Evolutionary conservation across 2,113 vertebrate species (phyloP), one percentile per base, ranked within the genome.

Genomic region (Stercorarius parasiticus): DNA sequence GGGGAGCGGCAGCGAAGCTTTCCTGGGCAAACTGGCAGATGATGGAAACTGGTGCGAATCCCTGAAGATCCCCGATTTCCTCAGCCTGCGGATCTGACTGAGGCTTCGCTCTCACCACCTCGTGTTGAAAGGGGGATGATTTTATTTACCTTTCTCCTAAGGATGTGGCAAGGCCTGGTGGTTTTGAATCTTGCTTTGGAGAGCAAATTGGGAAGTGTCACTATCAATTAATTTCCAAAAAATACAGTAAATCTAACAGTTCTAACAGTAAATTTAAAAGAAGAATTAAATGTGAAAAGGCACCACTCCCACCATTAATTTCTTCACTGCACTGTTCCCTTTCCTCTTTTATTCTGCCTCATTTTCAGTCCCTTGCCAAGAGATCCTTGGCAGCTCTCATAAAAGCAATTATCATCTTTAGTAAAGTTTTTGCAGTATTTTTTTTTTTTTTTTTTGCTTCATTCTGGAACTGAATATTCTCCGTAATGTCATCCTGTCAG

Each of bases 341-440:
- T 74, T 47, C 86, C 90, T 92, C 90, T 78, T 90, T 80, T 83
- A 70, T 90, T 93, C 91, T 40, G 47, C 36, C 73, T 84, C 94
- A 59, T 83, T 83, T 59, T 36, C 91, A 76, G 43, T 53, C 83
- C 83, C 87, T 76, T 87, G 91, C 94, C 87, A 90, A 43, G 83
- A 76, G 87, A 52, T 90, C 86, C 73, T 87, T 93, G 91, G 94
- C 91, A 95, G 87, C 82, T 90, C 83, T 70, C 73, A 55, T 52
- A 70, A 87, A 93, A 87, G 91, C 87, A 93, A 93, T 93, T 95
- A 93, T 83, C 90, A 78, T 86, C 87, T 86, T 90, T 45, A 86
- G 47, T 20, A 27, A 80, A 67, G 65, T 84, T 76, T 89, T 81
- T 93, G 52, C 73, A 64, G 59, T 5, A 2, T 56, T 36, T n/a